Evolutionary conservation across 2,888 invertebrate genomes (phyloP), one percentile per base, ranked within the genome.

Genomic region (Acronicta leporina): DNA sequence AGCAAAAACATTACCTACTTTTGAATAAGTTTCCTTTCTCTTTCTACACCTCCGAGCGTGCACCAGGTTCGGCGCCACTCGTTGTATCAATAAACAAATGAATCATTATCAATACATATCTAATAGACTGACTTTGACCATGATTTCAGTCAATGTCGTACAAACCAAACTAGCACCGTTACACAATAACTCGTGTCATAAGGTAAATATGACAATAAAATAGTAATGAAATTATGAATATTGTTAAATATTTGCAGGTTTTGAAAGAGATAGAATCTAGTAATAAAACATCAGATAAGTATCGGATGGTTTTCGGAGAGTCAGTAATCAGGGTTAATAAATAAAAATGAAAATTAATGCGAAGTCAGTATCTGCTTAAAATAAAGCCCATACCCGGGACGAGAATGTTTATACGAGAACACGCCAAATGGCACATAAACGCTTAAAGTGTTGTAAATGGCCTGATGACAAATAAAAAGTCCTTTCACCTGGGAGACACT

Each of bases 1-100:
- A 86, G 92, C 92, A 94, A 94, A 94, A 94, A 93, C 93, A 93
- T 94, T 93, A 93, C 94, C 94, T 89, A 94, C 94, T 94, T 94
- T 93, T 94, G 90, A 91, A 92, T 93, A 92, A 90, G 91, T 90
- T 91, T 87, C 93, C 94, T 94, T 94, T 94, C 94, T 94, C 93
- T 94, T 94, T 94, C 94, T 92, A 92, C 90, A 91, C 89, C 88
- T 91, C 82, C 72, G 83, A 89, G 86, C 87, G 85, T 86, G 85
- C 77, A 84, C 81, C 80, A 79, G 81, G 87, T 84, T 87, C 80
- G 86, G 86, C 87, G 87, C 88, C 87, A 90, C 86, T 88, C 79
- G 84, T 84, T 86, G 82, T 84, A 86, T 82, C 85, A 85, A 87
- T 83, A 87, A 84, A 85, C 79, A 86, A 83, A 86, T 82, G 78